phyloP scores from a whole-genome alignment of 2,113 vertebrate species.

The Cyprinodon tularosa region DNA sequence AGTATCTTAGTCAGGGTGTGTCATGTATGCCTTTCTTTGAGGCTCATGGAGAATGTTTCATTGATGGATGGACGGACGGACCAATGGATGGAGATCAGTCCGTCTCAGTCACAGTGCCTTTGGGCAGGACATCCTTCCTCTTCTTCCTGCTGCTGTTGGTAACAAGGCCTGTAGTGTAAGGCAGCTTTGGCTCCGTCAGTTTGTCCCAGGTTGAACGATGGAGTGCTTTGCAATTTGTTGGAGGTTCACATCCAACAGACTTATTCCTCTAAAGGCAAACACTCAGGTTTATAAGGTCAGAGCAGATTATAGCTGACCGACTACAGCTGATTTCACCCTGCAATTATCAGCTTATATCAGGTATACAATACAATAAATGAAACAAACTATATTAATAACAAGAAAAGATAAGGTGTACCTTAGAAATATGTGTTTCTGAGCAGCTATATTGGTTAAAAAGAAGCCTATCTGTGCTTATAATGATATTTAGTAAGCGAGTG shows the following conservation, averaged over 20 bases:
- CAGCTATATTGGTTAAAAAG: not conserved
- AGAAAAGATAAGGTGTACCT: not conserved
- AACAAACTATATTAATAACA: not conserved
- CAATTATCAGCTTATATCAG: not conserved
- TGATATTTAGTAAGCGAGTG: slow-evolving; percentile 15
- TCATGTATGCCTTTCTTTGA: not conserved
- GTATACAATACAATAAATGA: not conserved
- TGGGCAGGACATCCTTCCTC: too few species aligned
- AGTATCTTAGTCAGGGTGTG: not conserved
- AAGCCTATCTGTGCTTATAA: slow-evolving; percentile 21
- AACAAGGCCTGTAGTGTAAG: too few species aligned
- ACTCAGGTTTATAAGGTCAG: too few species aligned
- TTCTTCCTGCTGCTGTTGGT: too few species aligned
- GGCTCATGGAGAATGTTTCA: not conserved
- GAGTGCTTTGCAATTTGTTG: not conserved
- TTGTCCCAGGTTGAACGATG: too few species aligned
- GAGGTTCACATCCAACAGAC: not conserved
- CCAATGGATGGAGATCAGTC: too few species aligned
- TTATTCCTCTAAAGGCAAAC: too few species aligned
- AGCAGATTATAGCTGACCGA: too few species aligned
- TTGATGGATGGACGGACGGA: not conserved
- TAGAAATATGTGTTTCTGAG: not conserved
- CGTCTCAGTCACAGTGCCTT: too few species aligned
- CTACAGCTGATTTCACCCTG: too few species aligned
- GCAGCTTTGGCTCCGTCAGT: too few species aligned